A percentile compares a stretch with the other conserved stretches of the same genome.
phyloP scores from a whole-genome alignment of 2,888 invertebrate genomes.

The Microctonus brassicae region DNA sequence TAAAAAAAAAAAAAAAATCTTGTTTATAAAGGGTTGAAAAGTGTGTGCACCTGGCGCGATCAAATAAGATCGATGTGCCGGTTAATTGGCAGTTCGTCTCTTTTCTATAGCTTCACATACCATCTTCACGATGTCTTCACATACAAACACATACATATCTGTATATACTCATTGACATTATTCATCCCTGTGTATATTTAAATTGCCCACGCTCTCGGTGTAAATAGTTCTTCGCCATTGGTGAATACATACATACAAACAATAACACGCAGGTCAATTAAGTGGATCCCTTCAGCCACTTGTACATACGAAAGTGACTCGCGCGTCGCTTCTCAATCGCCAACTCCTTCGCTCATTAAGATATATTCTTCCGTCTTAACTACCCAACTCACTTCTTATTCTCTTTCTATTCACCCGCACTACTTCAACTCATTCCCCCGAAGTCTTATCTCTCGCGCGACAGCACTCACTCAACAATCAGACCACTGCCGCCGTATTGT shows the following conservation, averaged over 20 bases:
- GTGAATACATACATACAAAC: background rate
- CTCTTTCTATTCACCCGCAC: background rate
- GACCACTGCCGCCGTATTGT: conserved; percentile 62
- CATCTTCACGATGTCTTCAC: conserved; percentile 17
- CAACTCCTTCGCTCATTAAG: conserved; percentile 61
- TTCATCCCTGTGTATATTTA: conserved; percentile 26
- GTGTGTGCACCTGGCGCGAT: conserved; percentile 45
- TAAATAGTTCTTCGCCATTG: conserved; percentile 52
- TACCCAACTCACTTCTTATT: conserved; percentile 20
- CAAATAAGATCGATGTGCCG: conserved; percentile 54
- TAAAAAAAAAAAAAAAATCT: background rate
- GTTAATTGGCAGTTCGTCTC: conserved; percentile 56
- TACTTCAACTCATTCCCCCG: conserved; percentile 21
- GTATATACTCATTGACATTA: conserved; percentile 17
- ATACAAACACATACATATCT: background rate
- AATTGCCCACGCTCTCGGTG: conserved; percentile 47
- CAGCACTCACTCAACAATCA: conserved; percentile 69
- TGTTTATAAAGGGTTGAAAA: background rate
- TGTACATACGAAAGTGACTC: conserved; percentile 19
- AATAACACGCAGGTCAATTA: conserved; percentile 52
- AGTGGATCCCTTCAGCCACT: conserved; percentile 40
- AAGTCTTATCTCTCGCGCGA: conserved; percentile 66
- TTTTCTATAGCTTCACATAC: background rate
- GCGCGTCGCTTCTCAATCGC: background rate
- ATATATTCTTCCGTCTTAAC: conserved; percentile 59